These are phyloP conservation scores for Crenuchus spilurus DNA, from an alignment of 2,797 vertebrate genomes.

Conservation along the genomic window DNA sequence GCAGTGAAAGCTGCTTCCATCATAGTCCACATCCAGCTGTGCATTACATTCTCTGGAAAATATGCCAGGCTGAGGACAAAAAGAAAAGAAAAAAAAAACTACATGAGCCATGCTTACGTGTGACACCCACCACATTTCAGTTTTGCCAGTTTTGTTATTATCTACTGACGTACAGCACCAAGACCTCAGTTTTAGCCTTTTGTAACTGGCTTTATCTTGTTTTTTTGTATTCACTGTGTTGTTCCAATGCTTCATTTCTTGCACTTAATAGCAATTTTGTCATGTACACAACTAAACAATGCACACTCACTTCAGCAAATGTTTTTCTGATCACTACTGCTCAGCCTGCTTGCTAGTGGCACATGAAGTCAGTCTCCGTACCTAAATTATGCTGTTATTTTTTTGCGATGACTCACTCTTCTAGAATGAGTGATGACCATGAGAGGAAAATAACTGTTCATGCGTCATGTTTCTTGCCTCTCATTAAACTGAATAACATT, in stretches of 20 bases:
- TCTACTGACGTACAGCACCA: background rate
- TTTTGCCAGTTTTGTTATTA: slow-evolving; percentile 1
- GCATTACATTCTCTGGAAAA: slow-evolving; percentile 1
- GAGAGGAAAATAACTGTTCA: slow-evolving; percentile 14
- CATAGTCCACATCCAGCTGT: background rate
- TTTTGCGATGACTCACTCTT: slow-evolving; percentile 22
- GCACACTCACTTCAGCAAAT: slow-evolving; percentile 10
- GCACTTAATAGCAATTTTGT: background rate
- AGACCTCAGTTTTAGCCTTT: background rate
- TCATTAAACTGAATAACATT: slow-evolving; percentile 34
- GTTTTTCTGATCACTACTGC: background rate
- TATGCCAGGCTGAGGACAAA: background rate
- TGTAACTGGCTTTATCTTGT: background rate
- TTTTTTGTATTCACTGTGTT: background rate
- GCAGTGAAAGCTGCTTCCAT: background rate
- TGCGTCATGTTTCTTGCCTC: slow-evolving; percentile 17
- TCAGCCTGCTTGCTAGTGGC: background rate
- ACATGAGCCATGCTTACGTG: slow-evolving; percentile 13
- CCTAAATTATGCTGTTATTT: background rate
- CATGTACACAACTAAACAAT: background rate
- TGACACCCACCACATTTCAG: slow-evolving; percentile 24
- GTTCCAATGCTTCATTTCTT: background rate
- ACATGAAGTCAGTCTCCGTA: background rate
- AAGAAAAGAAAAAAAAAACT: slow-evolving; percentile 13
- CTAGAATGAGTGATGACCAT: slow-evolving; percentile 11